phyloP scores from a whole-genome alignment of 1,140 invertebrate species.

The Papilio xuthus region DNA sequence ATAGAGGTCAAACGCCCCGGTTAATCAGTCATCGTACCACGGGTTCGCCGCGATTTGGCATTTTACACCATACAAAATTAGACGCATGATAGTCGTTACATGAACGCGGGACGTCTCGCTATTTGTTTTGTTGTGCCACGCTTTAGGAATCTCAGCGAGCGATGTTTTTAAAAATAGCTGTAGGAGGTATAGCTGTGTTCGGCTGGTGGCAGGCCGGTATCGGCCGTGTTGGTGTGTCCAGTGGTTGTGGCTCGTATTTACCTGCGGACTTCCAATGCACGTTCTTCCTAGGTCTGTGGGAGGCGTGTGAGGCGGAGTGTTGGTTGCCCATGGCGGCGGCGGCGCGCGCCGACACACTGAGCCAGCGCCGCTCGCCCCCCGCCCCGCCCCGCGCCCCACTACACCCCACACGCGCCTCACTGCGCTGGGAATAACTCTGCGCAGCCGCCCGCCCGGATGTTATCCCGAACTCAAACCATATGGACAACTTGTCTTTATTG shows the following conservation, averaged over 20 bases:
- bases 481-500: constrained; percentile 63
- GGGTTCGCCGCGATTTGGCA: constrained; percentile 58
- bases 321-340: constrained; percentile 80
- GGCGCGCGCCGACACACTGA: constrained; percentile 75
- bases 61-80: constrained; percentile 70
- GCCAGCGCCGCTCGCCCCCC: constrained; percentile 51
- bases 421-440: constrained; percentile 73
- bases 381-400: constrained; percentile 49
- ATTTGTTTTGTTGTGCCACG: constrained; percentile 80
- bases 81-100: constrained; percentile 71
- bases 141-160: constrained; percentile 71
- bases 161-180: constrained; percentile 76
- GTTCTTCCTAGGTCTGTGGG: constrained; percentile 84
- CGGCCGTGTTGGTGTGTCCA: constrained; percentile 36
- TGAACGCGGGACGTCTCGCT: constrained; percentile 68
- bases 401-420: constrained; percentile 45
- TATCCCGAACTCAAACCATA: constrained; percentile 62
- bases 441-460: constrained; percentile 63
- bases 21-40: constrained; percentile 41
- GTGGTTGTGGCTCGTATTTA: constrained; percentile 62
- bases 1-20: constrained; percentile 43
- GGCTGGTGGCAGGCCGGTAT: constrained; percentile 41
- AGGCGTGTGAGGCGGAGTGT: constrained; percentile 71
- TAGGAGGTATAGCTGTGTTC: constrained; percentile 54
- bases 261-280: constrained; percentile 88